Evolutionary conservation across 2,888 invertebrate genomes (phyloP), one percentile per base, ranked within the genome.

Genomic region (Pseudococcus viburni): DNA sequence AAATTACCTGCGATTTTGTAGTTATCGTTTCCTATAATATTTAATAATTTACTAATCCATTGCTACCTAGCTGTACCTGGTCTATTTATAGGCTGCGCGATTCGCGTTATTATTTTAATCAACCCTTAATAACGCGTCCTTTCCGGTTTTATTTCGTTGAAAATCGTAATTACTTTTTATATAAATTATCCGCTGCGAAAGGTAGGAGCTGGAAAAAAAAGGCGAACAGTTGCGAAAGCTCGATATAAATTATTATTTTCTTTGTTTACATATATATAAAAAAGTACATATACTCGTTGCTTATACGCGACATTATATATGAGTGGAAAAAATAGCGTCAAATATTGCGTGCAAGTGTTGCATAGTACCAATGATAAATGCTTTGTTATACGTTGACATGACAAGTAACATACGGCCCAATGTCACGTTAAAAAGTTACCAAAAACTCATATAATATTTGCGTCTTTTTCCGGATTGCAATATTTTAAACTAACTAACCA

Each of bases 331-430:
- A 80, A 80, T 80, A 80, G 80, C 80, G 80, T 80, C 80, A 80
- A 85, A 59, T 86, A 86, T 86, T 64, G 86, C 86, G 86, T 86
- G 86, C 86, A 64, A 86, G 85, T 85, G 51, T 51, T 59, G 51
- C 51, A 51, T 55, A 86, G 64, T 86, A 42, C 42, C 86, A 64
- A 64, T 86, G 86, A 86, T 86, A 64, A 86, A 86, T 86, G 86
- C 64, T 86, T 86, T 86, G 86, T 86, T 86, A 86, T 86, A 64
- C 86, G 64, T 86, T 86, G 86, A 86, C 86, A 86, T 86, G 86
- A 86, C 86, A 86, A 64, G 42, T 86, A 86, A 86, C 86, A 86
- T 86, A 86, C 86, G 86, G 86, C 86, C 55, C 64, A 42, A 86
- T 86, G 86, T 86, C 86, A 86, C 86, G 86, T 86, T 86, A 86